Base-by-base conservation (phyloP, 1,140 invertebrate genomes). In the Acromyrmex charruanus region DNA sequence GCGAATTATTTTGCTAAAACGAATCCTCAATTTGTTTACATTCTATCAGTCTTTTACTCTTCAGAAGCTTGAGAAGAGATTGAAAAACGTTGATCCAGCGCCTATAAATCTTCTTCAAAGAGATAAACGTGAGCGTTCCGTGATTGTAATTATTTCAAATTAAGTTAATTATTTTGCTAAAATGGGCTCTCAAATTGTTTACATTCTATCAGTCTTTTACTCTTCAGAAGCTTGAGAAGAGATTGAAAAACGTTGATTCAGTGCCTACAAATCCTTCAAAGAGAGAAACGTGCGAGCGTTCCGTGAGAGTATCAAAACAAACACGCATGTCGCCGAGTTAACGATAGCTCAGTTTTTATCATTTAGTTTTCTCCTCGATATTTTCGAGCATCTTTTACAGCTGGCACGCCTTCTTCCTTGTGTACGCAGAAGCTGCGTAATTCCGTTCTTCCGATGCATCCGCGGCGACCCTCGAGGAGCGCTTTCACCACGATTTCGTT, bases 401-500 rank as follows among this genome's bases (percentile, higher is more conserved):
- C 53, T 18, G 49, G 5, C 14, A 16, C 3, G 35, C 10, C 31
- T 74, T n/a, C 3, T 18, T 74, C 18, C 49, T 51, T 10, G 39
- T 31, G 21, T 61, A 18, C 25, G 31, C 44, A 58, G 65, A 82
- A 35, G 25, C 68, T 49, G 69, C 69, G 69, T 35, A 84, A 61
- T 74, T 75, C 31, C n/a, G 44, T 65, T 58, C 79, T 71, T 84
- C 39, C 18, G 39, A 49, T 16, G 35, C 25, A 61, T 81, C 77
- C 77, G 49, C 21, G 25, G 12, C 55, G 66, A 72, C 53, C 68
- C 18, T 16, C 55, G 25, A 5, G 72, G 80, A 84, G 69, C 80
- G 85, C 89, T 90, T 90, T 90, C 89, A 89, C 89, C 88, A 16
- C 74, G 66, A 79, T 65, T 85, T 74, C 61, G 59, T 66, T 61